phyloP scores from a whole-genome alignment of 1,140 invertebrate species.

The Megalopta genalis region DNA sequence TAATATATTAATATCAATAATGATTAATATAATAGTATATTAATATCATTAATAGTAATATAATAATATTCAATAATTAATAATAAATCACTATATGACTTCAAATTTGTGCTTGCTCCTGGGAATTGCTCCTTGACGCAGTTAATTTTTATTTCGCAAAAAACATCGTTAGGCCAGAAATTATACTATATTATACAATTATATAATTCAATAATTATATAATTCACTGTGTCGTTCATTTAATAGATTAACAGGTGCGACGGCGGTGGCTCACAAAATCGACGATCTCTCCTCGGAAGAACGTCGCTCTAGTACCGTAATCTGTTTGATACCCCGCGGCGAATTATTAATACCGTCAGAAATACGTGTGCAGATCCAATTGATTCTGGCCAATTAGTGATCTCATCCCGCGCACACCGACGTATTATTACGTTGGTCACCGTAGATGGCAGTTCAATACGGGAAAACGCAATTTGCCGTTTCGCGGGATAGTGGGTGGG shows the following conservation, averaged over 20 bases:
- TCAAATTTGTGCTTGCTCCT: too few species aligned
- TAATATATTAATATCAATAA: too few species aligned
- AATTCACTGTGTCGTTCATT: not conserved
- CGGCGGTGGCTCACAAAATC: not conserved
- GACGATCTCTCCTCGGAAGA: not conserved
- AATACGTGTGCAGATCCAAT: constrained; percentile 34
- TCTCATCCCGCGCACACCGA: constrained; percentile 8
- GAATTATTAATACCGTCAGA: constrained; percentile 38
- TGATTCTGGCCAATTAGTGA: constrained; percentile 41
- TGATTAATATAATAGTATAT: too few species aligned
- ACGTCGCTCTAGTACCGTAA: constrained; percentile 12
- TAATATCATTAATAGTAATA: too few species aligned
- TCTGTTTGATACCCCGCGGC: constrained; percentile 7
- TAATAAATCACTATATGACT: too few species aligned
- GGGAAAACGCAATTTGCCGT: constrained; percentile 14
- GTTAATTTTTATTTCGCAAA: too few species aligned
- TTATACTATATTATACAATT: too few species aligned
- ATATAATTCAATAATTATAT: too few species aligned
- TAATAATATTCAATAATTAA: too few species aligned
- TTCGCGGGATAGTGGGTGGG: too few species aligned
- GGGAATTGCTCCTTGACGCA: too few species aligned
- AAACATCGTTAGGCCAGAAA: too few species aligned
- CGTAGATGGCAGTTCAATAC: constrained; percentile 19
- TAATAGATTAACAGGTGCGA: not conserved
- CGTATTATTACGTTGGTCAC: constrained; percentile 33